These are phyloP conservation scores for Cheilosia soror DNA, from an alignment of 2,888 invertebrate species.

Conservation along the genomic window DNA sequence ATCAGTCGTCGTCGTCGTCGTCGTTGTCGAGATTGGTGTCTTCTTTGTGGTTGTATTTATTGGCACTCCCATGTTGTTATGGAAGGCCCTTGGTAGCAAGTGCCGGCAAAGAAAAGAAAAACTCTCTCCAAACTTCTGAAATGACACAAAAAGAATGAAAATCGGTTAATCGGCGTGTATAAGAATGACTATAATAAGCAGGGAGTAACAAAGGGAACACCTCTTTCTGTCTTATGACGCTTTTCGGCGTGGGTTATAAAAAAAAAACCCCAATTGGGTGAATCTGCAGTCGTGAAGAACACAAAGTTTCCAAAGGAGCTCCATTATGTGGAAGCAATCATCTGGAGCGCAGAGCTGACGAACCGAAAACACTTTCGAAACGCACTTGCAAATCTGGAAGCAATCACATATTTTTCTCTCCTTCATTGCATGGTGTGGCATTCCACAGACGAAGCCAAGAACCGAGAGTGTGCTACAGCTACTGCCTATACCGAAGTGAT, in stretches of 20 bases:
- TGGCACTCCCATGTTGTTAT: conserved; percentile 76
- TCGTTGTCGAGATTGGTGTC: conserved; percentile 33
- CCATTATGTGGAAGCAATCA: conserved; percentile 40
- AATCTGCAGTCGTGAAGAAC: background rate
- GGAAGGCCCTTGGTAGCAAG: conserved; percentile 67
- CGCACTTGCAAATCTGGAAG: conserved; percentile 52
- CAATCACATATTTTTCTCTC: conserved; percentile 26
- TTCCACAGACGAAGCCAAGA: conserved; percentile 9
- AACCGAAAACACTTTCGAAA: conserved; percentile 64
- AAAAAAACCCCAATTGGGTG: background rate
- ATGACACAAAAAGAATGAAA: conserved; percentile 25
- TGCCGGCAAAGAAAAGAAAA: background rate
- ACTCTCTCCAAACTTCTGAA: conserved; percentile 45
- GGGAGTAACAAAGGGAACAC: background rate
- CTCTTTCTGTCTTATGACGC: background rate
- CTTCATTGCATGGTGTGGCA: conserved; percentile 21
- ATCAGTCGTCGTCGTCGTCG: conserved; percentile 57
- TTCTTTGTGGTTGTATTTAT: conserved; percentile 62
- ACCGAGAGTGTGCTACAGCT: conserved; percentile 5
- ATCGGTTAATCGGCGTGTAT: background rate
- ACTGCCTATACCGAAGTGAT: conserved; percentile 18
- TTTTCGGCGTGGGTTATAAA: background rate
- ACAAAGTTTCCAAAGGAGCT: background rate
- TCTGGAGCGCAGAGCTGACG: conserved; percentile 41
- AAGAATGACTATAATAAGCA: background rate